Conservation (phyloP, 2,888 invertebrate genomes). For the Achlya flavicornis region DNA sequence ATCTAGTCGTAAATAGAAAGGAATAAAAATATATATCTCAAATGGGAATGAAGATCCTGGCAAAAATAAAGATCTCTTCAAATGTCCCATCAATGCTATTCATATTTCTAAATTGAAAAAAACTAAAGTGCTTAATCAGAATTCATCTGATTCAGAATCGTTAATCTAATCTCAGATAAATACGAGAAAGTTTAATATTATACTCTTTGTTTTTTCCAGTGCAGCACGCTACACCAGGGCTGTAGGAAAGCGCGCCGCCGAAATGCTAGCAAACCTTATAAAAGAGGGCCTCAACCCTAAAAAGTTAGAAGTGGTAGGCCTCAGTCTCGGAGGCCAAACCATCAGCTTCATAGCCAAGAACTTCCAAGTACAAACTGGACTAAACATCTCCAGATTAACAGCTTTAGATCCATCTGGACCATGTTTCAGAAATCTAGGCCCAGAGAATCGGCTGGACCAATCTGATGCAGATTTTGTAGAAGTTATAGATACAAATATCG, state of each 20-base stretch:
- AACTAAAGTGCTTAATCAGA: too few species aligned
- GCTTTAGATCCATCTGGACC: conserved; percentile 68
- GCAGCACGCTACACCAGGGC: conserved; percentile 54
- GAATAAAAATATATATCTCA: background rate
- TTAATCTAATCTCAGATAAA: too few species aligned
- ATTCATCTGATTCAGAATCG: too few species aligned
- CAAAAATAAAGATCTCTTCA: too few species aligned
- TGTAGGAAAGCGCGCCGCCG: conserved; percentile 56
- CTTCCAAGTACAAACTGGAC: conserved; percentile 52
- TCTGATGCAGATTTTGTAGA: conserved; percentile 69
- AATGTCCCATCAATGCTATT: too few species aligned
- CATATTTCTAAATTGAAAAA: too few species aligned
- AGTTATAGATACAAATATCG: conserved; percentile 61
- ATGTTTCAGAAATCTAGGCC: conserved; percentile 64
- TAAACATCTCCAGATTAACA: conserved; percentile 54
- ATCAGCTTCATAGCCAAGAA: conserved; percentile 65
- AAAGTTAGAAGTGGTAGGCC: conserved; percentile 56
- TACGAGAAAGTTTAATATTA: too few species aligned
- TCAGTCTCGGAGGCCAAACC: conserved; percentile 67
- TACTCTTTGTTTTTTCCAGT: conserved; percentile 45
- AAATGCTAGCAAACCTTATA: conserved; percentile 59
- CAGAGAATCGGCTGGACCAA: conserved; percentile 59
- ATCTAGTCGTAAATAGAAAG: conserved; percentile 5
- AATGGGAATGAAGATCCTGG: background rate
- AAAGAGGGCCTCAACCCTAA: conserved; percentile 59